A percentile compares a stretch with the other conserved stretches of the same genome.
Conservation (phyloP, 2,797 vertebrate genomes). For the Poecilia picta region DNA sequence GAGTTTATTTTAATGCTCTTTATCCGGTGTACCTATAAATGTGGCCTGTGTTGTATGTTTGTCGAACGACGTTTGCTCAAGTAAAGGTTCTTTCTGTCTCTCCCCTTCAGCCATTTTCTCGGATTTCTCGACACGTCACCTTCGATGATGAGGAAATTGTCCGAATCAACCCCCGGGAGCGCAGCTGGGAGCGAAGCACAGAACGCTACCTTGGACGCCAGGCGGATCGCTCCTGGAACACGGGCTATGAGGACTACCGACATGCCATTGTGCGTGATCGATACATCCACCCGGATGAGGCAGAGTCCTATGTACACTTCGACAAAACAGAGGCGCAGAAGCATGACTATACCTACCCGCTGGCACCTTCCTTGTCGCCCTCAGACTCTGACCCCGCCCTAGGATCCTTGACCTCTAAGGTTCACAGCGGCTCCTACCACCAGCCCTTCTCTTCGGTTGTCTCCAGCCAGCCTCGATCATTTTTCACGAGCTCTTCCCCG, state of each 20-base stretch:
- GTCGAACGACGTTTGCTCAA: not conserved
- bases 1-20: not conserved
- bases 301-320: constrained; percentile 92
- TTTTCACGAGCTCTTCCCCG: constrained; percentile 74
- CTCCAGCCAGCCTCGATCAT: constrained; percentile 86
- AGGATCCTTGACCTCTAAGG: constrained; percentile 83
- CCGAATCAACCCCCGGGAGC: constrained; percentile 96
- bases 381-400: constrained; percentile 86
- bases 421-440: constrained; percentile 60
- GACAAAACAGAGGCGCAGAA: constrained; percentile 91
- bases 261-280: constrained; percentile 89
- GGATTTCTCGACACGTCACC: constrained; percentile 88
- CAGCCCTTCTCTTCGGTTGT: constrained; percentile 79
- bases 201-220: constrained; percentile 56
- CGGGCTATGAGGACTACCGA: constrained; percentile 96
- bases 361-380: constrained; percentile 79
- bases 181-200: constrained; percentile 83
- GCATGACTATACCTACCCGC: constrained; percentile 95
- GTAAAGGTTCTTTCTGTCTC: constrained; percentile 1
- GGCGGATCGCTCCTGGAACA: constrained; percentile 88
- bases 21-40: not conserved
- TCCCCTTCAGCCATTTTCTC: constrained; percentile 80
- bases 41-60: not conserved
- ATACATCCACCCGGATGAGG: constrained; percentile 85
- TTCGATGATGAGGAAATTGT: constrained; percentile 98